Conservation (phyloP, 2,113 vertebrate species). For the Coturnix japonica region DNA sequence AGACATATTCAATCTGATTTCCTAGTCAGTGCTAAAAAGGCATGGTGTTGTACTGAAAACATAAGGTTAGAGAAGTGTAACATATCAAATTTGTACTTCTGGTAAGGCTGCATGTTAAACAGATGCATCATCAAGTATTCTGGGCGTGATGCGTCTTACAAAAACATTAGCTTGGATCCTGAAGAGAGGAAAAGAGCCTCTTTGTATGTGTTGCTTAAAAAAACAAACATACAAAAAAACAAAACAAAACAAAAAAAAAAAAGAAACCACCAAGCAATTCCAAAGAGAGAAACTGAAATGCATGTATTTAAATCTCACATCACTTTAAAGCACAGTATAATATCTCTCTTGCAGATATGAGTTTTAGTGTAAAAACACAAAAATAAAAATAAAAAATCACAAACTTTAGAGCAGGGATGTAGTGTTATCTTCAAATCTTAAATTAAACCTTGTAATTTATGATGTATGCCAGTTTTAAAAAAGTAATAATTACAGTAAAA, state of each 20-base stretch:
- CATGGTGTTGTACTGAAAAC: conserved; percentile 62
- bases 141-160: not conserved
- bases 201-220: conserved; percentile 14
- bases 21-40: conserved; percentile 71
- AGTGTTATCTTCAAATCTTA: conserved; percentile 50
- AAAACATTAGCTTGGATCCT: conserved; percentile 5
- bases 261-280: not conserved
- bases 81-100: conserved; percentile 57
- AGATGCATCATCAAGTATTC: conserved; percentile 44
- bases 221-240: not conserved
- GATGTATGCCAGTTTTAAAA: conserved; percentile 14
- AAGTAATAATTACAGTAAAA: conserved; percentile 60
- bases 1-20: conserved; percentile 77
- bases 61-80: conserved; percentile 70
- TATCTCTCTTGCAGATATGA: conserved; percentile 37
- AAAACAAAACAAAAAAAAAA: not conserved
- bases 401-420: conserved; percentile 44
- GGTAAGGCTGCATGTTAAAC: conserved; percentile 50
- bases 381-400: conserved; percentile 60
- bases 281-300: conserved; percentile 55
- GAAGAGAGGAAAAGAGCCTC: conserved; percentile 15
- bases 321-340: conserved; percentile 25
- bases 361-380: conserved; percentile 49
- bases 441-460: conserved; percentile 62
- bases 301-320: conserved; percentile 30